These are phyloP conservation scores for Leptothorax acervorum DNA, from an alignment of 2,888 invertebrate species.

Conservation along the genomic window DNA sequence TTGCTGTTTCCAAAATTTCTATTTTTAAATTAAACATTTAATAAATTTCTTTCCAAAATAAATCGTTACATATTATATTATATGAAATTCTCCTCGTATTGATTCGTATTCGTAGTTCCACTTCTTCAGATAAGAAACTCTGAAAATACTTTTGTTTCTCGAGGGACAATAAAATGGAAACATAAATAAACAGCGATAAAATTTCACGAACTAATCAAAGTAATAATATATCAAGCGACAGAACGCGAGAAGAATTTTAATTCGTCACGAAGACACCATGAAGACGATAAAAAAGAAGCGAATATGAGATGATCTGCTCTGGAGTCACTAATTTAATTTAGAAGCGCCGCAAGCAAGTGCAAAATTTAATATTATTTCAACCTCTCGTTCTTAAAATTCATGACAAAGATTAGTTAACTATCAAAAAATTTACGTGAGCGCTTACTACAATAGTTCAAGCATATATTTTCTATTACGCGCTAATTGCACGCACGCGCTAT, in stretches of 20 bases:
- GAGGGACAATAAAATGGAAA: not conserved
- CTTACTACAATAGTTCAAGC: not conserved
- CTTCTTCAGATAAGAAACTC: not conserved
- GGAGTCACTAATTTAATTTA: not conserved
- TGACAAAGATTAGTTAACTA: not conserved
- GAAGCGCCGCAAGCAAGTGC: not conserved
- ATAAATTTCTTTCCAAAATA: not conserved
- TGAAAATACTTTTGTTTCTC: not conserved
- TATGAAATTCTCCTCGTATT: not conserved
- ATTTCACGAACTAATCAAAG: not conserved
- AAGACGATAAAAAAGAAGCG: not conserved
- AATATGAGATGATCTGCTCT: not conserved
- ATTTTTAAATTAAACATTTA: not conserved
- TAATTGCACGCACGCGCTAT: not conserved
- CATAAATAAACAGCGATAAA: not conserved
- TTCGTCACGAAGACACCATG: not conserved
- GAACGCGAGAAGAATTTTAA: not conserved
- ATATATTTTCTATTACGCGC: not conserved
- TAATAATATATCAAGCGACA: not conserved
- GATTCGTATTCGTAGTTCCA: not conserved
- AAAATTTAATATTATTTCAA: not conserved
- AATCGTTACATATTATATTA: not conserved
- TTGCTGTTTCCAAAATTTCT: not conserved
- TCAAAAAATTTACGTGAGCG: not conserved
- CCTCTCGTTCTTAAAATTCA: not conserved